A percentile compares a stretch with the other conserved stretches of the same genome.
These are phyloP conservation scores for Syngnathus typhle DNA, from an alignment of 2,113 vertebrate species.

Conservation along the genomic window DNA sequence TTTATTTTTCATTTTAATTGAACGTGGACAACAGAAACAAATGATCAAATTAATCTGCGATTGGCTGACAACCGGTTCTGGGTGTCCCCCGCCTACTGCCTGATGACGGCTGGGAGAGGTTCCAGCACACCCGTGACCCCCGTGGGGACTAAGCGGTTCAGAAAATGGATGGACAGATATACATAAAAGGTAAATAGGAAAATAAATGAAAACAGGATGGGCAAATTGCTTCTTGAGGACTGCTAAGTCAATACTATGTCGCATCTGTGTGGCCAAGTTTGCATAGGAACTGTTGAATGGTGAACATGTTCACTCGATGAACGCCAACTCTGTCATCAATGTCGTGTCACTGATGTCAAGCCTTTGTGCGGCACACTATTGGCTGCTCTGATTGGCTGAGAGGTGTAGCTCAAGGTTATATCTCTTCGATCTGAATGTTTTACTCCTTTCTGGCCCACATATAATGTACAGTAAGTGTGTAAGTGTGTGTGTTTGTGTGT, in stretches of 20 bases:
- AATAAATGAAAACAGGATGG: background rate
- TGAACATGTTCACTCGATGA: background rate
- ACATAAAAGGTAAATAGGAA: too few species aligned
- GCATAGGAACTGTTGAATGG: background rate
- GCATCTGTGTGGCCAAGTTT: background rate
- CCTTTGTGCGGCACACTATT: background rate
- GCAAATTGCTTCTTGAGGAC: background rate
- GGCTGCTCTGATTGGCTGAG: background rate
- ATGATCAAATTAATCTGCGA: too few species aligned
- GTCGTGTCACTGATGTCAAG: constrained; percentile 4
- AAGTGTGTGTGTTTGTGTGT: constrained; percentile 4
- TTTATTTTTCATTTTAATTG: too few species aligned
- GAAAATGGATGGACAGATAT: too few species aligned
- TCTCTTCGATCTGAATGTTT: background rate
- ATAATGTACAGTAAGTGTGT: background rate
- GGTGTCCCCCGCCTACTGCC: too few species aligned
- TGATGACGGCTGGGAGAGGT: too few species aligned
- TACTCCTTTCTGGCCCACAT: background rate
- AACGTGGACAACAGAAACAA: too few species aligned
- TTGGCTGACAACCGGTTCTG: too few species aligned
- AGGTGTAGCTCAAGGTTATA: constrained; percentile 1
- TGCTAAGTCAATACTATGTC: background rate
- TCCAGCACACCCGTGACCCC: too few species aligned
- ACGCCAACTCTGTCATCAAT: background rate
- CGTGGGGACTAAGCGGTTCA: too few species aligned